phyloP scores from a whole-genome alignment of 2,888 invertebrate species.

The Xestia xanthographa region DNA sequence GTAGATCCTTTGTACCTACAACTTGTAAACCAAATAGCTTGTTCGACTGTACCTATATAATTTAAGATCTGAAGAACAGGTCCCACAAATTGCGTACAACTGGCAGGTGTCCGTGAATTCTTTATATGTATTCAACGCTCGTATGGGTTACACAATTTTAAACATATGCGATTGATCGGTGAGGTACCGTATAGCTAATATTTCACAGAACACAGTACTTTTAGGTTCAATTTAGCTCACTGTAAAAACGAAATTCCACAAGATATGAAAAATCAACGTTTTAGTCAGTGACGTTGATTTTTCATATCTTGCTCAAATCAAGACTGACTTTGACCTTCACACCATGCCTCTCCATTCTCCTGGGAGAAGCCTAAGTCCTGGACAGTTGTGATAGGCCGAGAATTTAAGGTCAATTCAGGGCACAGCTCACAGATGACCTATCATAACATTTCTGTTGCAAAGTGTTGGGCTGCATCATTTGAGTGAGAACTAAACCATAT shows the following conservation, averaged over 20 bases:
- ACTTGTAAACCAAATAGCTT: no score
- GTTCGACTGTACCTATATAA: no score
- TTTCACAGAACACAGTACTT: not conserved
- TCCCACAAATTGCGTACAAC: not conserved
- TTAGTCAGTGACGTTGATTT: no score
- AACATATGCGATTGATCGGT: not conserved
- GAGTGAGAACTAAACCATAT: constrained; percentile 4
- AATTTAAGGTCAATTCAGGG: not conserved
- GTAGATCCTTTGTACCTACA: no score
- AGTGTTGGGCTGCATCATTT: not conserved
- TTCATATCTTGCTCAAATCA: no score
- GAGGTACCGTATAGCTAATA: not conserved
- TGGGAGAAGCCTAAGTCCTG: not conserved
- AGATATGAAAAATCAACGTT: not conserved
- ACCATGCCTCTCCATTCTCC: not conserved
- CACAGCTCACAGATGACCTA: not conserved
- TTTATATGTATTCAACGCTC: not conserved
- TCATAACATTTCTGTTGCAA: constrained; percentile 4
- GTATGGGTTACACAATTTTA: not conserved
- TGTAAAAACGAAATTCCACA: not conserved
- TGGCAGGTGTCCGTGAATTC: no score
- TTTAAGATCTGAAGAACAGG: not conserved
- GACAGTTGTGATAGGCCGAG: not conserved
- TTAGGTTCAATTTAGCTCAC: not conserved
- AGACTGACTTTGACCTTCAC: not conserved